phyloP scores from a whole-genome alignment of 2,113 vertebrate species.

The Dissostichus mawsoni region DNA sequence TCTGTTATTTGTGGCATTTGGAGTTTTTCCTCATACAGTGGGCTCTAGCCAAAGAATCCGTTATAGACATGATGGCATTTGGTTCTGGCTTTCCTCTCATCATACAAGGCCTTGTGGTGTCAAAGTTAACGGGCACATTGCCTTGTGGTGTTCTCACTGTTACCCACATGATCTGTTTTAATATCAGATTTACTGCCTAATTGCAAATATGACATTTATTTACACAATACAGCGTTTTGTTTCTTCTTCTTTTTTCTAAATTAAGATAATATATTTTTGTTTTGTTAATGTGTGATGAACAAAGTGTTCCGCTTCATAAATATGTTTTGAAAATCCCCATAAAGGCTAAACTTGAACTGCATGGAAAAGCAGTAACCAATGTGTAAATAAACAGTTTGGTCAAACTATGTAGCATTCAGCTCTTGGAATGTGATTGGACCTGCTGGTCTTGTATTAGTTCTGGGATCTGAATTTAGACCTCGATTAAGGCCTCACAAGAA shows the following conservation, averaged over 20 bases:
- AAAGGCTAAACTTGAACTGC: not conserved
- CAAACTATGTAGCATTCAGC: not conserved
- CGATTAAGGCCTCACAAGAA: not conserved
- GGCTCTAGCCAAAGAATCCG: not conserved
- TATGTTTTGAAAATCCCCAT: not conserved
- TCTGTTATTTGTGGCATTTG: constrained; percentile 44
- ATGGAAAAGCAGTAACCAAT: not conserved
- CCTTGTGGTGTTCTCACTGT: not conserved
- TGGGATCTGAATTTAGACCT: no score
- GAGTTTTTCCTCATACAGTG: not conserved
- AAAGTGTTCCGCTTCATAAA: not conserved
- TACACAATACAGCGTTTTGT: not conserved
- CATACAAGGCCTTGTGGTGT: constrained; percentile 22
- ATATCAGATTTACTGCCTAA: not conserved
- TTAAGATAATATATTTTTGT: not conserved
- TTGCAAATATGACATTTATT: not conserved
- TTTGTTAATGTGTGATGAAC: not conserved
- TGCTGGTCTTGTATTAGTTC: no score
- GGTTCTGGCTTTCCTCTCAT: not conserved
- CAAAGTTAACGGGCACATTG: constrained; percentile 7
- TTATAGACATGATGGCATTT: constrained; percentile 33
- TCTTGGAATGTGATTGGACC: not conserved
- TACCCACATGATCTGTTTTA: not conserved
- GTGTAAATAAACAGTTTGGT: not conserved
- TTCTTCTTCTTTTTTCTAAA: not conserved